Conservation (phyloP, 1,140 invertebrate species). For the Tetragonula clypearis region DNA sequence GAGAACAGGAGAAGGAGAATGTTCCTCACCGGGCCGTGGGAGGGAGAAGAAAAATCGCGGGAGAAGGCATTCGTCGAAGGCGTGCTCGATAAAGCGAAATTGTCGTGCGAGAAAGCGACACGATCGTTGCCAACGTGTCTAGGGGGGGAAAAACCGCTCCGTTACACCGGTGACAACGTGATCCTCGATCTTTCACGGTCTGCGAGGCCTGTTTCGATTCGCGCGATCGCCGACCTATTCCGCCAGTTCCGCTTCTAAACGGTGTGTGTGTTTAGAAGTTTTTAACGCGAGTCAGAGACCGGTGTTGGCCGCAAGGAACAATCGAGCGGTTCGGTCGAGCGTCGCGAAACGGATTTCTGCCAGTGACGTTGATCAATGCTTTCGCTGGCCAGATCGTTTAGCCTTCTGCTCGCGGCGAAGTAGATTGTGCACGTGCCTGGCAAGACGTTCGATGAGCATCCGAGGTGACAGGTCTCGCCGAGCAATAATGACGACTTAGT, state of each 20-base stretch:
- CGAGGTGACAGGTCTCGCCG: background rate
- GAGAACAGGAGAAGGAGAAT: background rate
- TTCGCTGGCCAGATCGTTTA: background rate
- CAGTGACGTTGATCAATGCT: conserved; percentile 63
- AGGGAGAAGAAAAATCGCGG: background rate
- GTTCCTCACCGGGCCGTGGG: background rate
- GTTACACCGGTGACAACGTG: conserved; percentile 42
- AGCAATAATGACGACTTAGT: background rate
- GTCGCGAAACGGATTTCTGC: conserved; percentile 48
- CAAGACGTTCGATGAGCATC: background rate
- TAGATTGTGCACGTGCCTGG: background rate
- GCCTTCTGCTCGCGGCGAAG: background rate
- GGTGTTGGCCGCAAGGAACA: background rate
- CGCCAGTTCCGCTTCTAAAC: background rate
- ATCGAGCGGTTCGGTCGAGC: conserved; percentile 25
- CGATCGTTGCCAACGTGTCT: conserved; percentile 33
- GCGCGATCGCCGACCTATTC: conserved; percentile 33
- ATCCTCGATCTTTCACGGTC: conserved; percentile 59
- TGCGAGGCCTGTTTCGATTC: conserved; percentile 14
- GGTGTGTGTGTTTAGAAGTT: conserved; percentile 58
- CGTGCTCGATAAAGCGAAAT: conserved; percentile 51
- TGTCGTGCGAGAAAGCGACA: conserved; percentile 27
- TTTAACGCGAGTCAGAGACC: conserved; percentile 18
- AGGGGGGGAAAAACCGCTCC: conserved; percentile 9
- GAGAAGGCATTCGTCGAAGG: conserved; percentile 37